phyloP scores from a whole-genome alignment of 2,797 vertebrate species.

The Dromococcyx pavoninus region DNA sequence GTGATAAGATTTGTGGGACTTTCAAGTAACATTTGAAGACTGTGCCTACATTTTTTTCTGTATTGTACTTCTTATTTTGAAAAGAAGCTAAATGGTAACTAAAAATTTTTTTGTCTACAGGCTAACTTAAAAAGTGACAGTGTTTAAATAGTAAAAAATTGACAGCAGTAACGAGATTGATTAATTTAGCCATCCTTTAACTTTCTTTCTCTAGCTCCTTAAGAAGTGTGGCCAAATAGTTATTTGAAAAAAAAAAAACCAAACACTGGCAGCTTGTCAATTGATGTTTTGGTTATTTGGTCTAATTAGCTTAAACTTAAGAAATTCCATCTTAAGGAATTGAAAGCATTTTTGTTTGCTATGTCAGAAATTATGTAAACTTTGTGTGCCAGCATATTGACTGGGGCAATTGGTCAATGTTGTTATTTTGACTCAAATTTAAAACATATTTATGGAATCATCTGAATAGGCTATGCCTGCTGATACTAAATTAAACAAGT shows the following conservation, averaged over 20 bases:
- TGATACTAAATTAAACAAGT: background rate
- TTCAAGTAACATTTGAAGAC: background rate
- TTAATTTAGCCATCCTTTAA: conserved; percentile 39
- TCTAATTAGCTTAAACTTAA: conserved; percentile 60
- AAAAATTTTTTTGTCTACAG: background rate
- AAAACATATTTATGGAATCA: conserved; percentile 27
- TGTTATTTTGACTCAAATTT: conserved; percentile 22
- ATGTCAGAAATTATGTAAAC: background rate
- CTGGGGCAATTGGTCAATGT: background rate
- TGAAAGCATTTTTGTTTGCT: conserved; percentile 41
- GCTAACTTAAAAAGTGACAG: background rate
- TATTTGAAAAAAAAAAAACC: conserved; percentile 47
- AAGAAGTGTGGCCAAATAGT: conserved; percentile 17
- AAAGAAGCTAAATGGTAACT: background rate
- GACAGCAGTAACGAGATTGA: conserved; percentile 5
- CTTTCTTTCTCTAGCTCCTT: conserved; percentile 47
- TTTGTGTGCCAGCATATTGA: conserved; percentile 9
- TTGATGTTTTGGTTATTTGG: conserved; percentile 45
- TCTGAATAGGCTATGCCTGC: background rate
- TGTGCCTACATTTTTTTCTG: background rate
- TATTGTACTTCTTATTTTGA: background rate
- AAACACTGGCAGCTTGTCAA: conserved; percentile 15
- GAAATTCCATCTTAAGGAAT: conserved; percentile 45
- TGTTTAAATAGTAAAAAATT: conserved; percentile 28
- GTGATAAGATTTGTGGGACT: background rate